These are phyloP conservation scores for Spodoptera litura DNA, from an alignment of 1,140 invertebrate genomes.

Conservation along the genomic window DNA sequence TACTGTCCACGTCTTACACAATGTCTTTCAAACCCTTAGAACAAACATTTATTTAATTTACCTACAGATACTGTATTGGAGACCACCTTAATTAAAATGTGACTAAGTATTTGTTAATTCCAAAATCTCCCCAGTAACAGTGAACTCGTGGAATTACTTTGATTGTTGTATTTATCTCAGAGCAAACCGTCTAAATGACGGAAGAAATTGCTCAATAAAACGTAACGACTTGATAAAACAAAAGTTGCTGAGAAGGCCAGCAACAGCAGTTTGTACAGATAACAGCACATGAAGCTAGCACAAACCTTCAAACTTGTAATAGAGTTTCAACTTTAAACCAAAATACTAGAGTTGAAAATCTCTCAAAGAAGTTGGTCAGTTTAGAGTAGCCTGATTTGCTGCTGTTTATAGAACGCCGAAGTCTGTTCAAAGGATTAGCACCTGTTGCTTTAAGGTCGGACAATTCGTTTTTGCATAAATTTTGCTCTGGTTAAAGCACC, in stretches of 20 bases:
- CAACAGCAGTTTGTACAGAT: constrained; percentile 9
- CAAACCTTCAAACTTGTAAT: no score
- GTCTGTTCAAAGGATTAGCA: constrained; percentile 22
- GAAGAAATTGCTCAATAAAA: constrained; percentile 38
- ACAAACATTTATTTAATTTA: no score
- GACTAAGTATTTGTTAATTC: neutral
- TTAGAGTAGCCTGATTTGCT: no score
- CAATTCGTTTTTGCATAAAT: constrained; percentile 17
- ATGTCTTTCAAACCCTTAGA: no score
- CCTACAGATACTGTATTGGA: neutral
- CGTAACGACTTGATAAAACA: constrained; percentile 40
- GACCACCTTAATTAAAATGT: neutral
- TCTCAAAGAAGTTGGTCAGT: no score
- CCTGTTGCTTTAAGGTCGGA: constrained; percentile 27
- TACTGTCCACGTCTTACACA: no score
- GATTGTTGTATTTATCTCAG: constrained; percentile 25
- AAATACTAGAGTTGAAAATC: no score
- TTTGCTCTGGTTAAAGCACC: neutral
- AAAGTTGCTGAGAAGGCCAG: constrained; percentile 8
- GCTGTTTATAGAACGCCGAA: neutral
- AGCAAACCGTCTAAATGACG: constrained; percentile 16
- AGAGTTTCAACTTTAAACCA: no score
- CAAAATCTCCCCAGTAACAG: constrained; percentile 1
- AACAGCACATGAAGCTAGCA: no score
- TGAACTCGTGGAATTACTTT: neutral